Evolutionary conservation across 2,888 invertebrate species (phyloP).

Genomic region (Mystacides longicornis): DNA sequence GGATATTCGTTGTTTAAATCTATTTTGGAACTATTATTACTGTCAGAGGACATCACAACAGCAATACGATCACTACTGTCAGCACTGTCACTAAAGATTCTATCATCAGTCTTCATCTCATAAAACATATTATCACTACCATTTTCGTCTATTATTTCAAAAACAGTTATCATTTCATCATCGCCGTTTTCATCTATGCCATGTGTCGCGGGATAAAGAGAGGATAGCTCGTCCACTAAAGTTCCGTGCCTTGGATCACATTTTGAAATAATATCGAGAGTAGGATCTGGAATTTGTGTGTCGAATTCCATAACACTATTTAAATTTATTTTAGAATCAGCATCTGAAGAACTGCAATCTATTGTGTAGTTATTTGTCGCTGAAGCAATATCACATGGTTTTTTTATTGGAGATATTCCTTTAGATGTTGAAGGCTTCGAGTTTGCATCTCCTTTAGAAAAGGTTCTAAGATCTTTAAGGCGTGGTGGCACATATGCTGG

Average conservation of each 20-base stretch:
- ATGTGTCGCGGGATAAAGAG: constrained; percentile 1
- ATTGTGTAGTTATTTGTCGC: constrained; percentile 5
- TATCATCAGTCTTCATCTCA: constrained; percentile 20
- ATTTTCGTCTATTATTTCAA: constrained; percentile 44
- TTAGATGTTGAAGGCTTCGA: constrained; percentile 1
- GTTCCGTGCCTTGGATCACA: constrained; percentile 20
- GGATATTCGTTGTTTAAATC: neutral
- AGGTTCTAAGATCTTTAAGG: constrained; percentile 11
- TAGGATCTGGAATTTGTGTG: constrained; percentile 24
- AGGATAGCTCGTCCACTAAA: constrained; percentile 12
- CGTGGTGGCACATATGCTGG: constrained; percentile 14
- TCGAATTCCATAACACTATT: constrained; percentile 14
- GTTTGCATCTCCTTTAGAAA: constrained; percentile 17
- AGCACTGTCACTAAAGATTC: constrained; percentile 6
- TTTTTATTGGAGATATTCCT: neutral
- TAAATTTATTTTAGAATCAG: constrained; percentile 16
- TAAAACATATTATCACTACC: constrained; percentile 40
- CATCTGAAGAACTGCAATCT: constrained; percentile 15
- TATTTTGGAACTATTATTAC: constrained; percentile 6
- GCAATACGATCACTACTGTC: neutral
- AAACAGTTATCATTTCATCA: constrained; percentile 46
- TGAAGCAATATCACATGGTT: no score
- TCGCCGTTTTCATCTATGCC: constrained; percentile 29
- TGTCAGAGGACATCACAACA: constrained; percentile 8
- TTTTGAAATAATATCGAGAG: constrained; percentile 17